Conservation (phyloP, 2,888 invertebrate species). For the Cepaea hortensis region DNA sequence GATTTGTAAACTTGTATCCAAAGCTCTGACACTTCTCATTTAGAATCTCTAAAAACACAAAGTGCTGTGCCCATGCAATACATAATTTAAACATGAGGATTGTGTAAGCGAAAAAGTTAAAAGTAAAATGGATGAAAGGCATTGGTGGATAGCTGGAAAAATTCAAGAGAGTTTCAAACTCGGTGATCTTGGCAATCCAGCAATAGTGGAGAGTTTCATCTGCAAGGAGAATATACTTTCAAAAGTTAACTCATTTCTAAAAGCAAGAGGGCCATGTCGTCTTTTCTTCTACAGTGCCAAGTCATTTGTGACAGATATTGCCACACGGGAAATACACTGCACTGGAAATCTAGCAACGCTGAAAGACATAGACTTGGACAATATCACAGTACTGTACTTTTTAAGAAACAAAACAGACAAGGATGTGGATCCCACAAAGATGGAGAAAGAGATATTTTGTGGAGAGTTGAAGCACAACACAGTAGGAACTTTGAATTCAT, state of each 20-base stretch:
- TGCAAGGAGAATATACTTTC: conserved; percentile 70
- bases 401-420: conserved; percentile 70
- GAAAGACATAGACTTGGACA: conserved; percentile 70
- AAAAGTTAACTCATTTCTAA: conserved; percentile 73
- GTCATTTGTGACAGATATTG: conserved; percentile 64
- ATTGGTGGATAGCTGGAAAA: conserved; percentile 77
- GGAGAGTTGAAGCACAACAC: conserved; percentile 75
- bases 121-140: conserved; percentile 75
- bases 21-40: too few species aligned
- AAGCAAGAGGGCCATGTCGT: conserved; percentile 72
- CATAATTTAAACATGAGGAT: not conserved
- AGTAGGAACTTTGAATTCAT: conserved; percentile 70
- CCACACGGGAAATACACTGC: conserved; percentile 68
- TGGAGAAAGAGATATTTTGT: conserved; percentile 74
- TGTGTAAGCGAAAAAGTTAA: not conserved
- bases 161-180: conserved; percentile 75
- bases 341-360: conserved; percentile 71
- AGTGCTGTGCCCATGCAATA: not conserved
- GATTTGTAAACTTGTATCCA: too few species aligned
- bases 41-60: too few species aligned
- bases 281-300: conserved; percentile 74
- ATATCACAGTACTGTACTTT: conserved; percentile 73
- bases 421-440: conserved; percentile 72
- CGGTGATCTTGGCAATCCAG: conserved; percentile 73
- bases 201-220: conserved; percentile 74